These are phyloP conservation scores for Anarrhichthys ocellatus DNA, from an alignment of 2,113 vertebrate species.

Conservation along the genomic window DNA sequence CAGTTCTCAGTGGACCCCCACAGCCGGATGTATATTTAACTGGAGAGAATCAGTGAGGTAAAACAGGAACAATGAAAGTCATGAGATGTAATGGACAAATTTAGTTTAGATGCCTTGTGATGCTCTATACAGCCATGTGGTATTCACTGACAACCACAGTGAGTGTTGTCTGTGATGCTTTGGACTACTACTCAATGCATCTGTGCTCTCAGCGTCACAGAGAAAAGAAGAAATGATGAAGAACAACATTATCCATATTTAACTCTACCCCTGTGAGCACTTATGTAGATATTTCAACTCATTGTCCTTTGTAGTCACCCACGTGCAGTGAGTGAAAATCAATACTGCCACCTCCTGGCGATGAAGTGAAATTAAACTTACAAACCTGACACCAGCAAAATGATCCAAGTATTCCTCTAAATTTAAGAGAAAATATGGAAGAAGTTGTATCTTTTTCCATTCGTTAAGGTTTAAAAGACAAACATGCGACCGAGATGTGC, in stretches of 20 bases:
- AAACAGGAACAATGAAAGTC: slow-evolving; percentile 29
- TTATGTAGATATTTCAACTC: neutral
- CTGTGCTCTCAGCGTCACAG: neutral
- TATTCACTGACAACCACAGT: slow-evolving; percentile 37
- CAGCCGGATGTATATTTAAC: neutral
- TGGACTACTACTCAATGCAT: neutral
- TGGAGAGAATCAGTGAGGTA: slow-evolving; percentile 4
- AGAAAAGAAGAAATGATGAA: neutral
- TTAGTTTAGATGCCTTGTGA: slow-evolving; percentile 32
- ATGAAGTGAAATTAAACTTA: neutral
- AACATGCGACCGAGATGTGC: neutral
- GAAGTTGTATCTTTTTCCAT: neutral
- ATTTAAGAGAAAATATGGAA: neutral
- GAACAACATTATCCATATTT: neutral
- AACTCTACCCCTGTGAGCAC: neutral
- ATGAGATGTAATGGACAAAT: slow-evolving; percentile 12
- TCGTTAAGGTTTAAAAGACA: neutral
- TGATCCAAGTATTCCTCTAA: neutral
- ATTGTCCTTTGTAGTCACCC: neutral
- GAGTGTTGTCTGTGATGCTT: slow-evolving; percentile 1
- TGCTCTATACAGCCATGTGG: slow-evolving; percentile 35
- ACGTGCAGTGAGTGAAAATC: slow-evolving; percentile 5
- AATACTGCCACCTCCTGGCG: slow-evolving; percentile 64
- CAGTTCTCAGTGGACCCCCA: neutral
- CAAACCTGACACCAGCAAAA: neutral